Evolutionary conservation across 2,888 invertebrate species (phyloP).

Genomic region (Pyrochroa serraticornis): DNA sequence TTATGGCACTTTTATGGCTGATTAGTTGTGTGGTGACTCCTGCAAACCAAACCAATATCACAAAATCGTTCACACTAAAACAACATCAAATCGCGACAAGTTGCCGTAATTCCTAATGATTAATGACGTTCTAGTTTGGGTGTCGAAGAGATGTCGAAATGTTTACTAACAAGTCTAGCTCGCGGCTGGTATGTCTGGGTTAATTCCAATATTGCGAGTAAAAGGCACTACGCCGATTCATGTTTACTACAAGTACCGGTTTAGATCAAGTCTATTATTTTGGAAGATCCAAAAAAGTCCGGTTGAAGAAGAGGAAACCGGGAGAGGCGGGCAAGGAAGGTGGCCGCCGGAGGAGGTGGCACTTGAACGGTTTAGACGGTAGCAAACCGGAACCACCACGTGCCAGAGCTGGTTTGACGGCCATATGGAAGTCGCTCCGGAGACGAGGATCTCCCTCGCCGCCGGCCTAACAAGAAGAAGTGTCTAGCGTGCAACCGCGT

Average conservation of each 20-base stretch:
- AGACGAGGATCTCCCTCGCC: conserved; percentile 26
- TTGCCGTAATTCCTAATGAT: too few relatives aligned
- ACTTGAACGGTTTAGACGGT: conserved; percentile 33
- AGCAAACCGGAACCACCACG: conserved; percentile 50
- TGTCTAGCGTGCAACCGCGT: conserved; percentile 23
- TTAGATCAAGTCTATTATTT: conserved; percentile 47
- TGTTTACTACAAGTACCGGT: conserved; percentile 49
- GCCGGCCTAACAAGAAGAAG: conserved; percentile 19
- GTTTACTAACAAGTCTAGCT: conserved; percentile 12
- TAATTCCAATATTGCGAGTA: conserved; percentile 9
- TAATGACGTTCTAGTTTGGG: too few relatives aligned
- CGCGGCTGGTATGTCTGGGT: conserved; percentile 31
- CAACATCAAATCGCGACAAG: neutral
- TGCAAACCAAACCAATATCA: neutral
- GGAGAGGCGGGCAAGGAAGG: conserved; percentile 24
- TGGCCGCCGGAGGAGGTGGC: conserved; percentile 25
- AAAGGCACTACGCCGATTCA: conserved; percentile 39
- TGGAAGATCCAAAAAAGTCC: conserved; percentile 39
- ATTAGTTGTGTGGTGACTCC: conserved; percentile 13
- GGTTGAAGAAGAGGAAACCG: conserved; percentile 29
- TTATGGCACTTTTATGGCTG: conserved; percentile 53
- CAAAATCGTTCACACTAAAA: neutral
- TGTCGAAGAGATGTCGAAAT: neutral
- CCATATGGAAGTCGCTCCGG: conserved; percentile 46
- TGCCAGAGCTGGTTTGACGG: conserved; percentile 52